Conservation (phyloP, 1,140 invertebrate genomes). For the Phortica variegata region DNA sequence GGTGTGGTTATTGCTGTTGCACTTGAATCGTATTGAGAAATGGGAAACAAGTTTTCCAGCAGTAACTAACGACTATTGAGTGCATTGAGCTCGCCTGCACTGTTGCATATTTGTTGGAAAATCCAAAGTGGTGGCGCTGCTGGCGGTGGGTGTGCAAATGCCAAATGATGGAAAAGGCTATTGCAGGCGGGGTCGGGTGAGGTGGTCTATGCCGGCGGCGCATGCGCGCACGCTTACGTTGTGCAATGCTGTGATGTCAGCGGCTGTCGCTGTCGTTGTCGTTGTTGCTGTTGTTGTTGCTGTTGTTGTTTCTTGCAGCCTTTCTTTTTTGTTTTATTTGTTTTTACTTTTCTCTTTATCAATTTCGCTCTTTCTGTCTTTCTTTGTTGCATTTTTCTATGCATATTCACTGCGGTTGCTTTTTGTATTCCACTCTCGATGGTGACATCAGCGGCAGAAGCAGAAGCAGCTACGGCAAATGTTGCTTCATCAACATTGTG, state of each 20-base stretch:
- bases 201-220: constrained; percentile 4
- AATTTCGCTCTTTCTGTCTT: constrained; percentile 7
- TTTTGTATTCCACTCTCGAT: not conserved
- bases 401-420: not conserved
- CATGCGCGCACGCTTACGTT: constrained; percentile 14
- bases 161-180: not conserved
- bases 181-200: not conserved
- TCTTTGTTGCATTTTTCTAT: not conserved
- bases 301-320: constrained; percentile 15
- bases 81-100: not conserved
- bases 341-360: constrained; percentile 6
- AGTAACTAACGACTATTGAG: constrained; percentile 20
- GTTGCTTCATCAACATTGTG: too few relatives aligned
- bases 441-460: too few relatives aligned
- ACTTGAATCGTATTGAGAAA: constrained; percentile 43
- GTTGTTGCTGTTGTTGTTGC: constrained; percentile 16
- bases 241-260: constrained; percentile 41
- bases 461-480: too few relatives aligned
- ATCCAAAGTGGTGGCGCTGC: constrained; percentile 30
- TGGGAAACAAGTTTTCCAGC: constrained; percentile 51
- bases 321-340: constrained; percentile 1
- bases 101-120: constrained; percentile 32
- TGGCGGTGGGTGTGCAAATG: too few relatives aligned
- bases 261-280: constrained; percentile 17
- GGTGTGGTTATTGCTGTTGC: constrained; percentile 18